phyloP scores from a whole-genome alignment of 2,113 vertebrate genomes.

The Ceyx margarethae region DNA sequence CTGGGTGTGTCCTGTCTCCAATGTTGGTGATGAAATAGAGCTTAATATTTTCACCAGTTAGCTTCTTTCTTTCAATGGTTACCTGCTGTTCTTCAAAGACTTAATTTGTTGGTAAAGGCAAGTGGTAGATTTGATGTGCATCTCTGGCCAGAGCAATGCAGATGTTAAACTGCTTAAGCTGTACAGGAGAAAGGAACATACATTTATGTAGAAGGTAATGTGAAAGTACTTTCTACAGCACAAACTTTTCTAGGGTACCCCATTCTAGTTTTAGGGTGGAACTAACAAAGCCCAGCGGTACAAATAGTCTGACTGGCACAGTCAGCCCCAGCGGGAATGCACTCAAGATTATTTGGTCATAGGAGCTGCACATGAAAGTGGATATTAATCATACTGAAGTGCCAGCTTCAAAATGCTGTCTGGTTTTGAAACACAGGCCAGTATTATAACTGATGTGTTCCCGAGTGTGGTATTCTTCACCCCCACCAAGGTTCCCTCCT shows the following conservation, averaged over 20 bases:
- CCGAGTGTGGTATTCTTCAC: not conserved
- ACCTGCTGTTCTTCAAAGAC: fast-evolving
- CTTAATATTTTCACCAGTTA: not conserved
- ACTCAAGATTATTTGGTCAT: not conserved
- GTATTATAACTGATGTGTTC: not conserved
- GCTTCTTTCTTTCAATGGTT: not conserved
- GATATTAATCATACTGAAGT: not conserved
- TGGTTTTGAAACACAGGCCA: not conserved
- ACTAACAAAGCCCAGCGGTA: not conserved
- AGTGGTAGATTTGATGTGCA: fast-evolving
- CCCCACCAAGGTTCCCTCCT: not conserved
- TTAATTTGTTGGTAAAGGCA: not conserved
- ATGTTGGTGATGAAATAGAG: not conserved
- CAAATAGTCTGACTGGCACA: not conserved
- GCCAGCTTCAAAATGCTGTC: not conserved
- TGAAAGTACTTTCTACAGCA: not conserved
- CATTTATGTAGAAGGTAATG: not conserved
- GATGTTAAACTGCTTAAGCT: not conserved
- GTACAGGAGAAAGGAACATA: fast-evolving
- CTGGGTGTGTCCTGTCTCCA: fast-evolving
- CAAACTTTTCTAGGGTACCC: not conserved
- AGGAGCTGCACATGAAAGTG: not conserved
- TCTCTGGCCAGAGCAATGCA: not conserved
- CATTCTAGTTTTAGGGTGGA: not conserved
- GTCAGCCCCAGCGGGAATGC: not conserved